Evolutionary conservation across 2,113 vertebrate genomes (phyloP), one percentile per base, ranked within the genome.

Genomic region (Nematolebias whitei): DNA sequence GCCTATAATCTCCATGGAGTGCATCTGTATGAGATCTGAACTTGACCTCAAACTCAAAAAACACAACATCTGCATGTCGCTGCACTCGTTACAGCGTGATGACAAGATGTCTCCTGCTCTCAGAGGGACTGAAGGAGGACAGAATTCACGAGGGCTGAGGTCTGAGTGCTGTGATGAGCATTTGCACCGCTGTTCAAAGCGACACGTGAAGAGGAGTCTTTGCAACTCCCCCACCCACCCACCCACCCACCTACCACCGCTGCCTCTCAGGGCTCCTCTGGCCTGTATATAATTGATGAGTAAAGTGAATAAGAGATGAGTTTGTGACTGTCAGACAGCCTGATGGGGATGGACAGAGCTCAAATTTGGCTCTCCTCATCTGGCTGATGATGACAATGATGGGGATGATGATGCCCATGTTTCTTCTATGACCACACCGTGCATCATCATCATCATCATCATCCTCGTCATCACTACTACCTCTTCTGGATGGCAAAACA

Each of bases 201-300:
- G 59, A 70, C 77, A 80, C 66, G 44, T 68, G 56, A 59, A 59
- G 64, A 50, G 20, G 59, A 63, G 58, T 45, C 76, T 69, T 41
- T 45, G 75, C 76, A 71, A 78, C 69, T 74, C 68, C 32, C 32
- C 43, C 43, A 2, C 5, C 43, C 6, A 12, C 9, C 18, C 41
- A 15, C 16, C 16, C 41, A 15, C 15, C 41, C 41, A 63, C 70
- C 84, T 68, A 86, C 88, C 76, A 67, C 77, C 68, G 66, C 68
- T 79, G 78, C 87, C 89, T 86, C 85, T 84, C 89, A 89, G 83
- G 78, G 83, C 83, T 88, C 81, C 85, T 88, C 75, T 89, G 85
- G 87, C 79, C 88, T 88, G 86, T 88, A 80, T 62, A 89, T 91
- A 90, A 91, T 88, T 89, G 84, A 90, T 89, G 87, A 85, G 80